Percentiles rank a stretch among this genome's conserved stretches.
Conservation (phyloP, 1,140 invertebrate species). For the Thrips palmi region DNA sequence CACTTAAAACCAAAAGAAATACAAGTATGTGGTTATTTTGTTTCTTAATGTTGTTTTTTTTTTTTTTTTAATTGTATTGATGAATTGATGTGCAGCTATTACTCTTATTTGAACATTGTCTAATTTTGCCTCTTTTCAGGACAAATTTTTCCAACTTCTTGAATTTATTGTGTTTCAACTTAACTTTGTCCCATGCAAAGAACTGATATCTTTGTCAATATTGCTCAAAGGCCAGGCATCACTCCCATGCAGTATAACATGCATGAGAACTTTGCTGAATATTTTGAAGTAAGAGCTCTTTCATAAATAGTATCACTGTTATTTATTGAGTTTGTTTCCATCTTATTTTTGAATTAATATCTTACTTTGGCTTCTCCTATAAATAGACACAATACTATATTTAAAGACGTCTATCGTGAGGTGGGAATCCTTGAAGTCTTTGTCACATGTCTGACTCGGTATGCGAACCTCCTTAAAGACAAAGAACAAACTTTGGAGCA, state of each 20-base stretch:
- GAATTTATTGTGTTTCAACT: constrained; percentile 95
- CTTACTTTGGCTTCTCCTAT: constrained; percentile 17
- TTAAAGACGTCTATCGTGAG: constrained; percentile 96
- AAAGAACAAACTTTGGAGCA: constrained; percentile 16
- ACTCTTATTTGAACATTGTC: constrained; percentile 2
- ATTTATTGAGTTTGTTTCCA: background rate
- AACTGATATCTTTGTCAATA: constrained; percentile 88
- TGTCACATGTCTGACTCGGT: constrained; percentile 78
- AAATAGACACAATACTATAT: constrained; percentile 67
- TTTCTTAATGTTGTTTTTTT: background rate
- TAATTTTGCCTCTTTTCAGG: constrained; percentile 26
- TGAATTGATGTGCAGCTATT: background rate
- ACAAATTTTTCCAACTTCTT: constrained; percentile 87
- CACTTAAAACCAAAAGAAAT: constrained; percentile 76
- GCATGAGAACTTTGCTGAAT: constrained; percentile 73
- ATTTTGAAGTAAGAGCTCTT: constrained; percentile 47
- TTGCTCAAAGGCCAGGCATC: constrained; percentile 69
- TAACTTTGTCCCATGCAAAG: constrained; percentile 97
- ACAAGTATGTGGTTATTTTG: constrained; percentile 33
- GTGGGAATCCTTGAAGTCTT: constrained; percentile 95
- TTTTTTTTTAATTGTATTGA: background rate
- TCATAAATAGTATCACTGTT: background rate
- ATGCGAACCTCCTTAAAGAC: constrained; percentile 33
- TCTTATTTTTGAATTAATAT: background rate
- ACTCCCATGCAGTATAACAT: constrained; percentile 62